These are phyloP conservation scores for Poeciliopsis paucimaculata DNA, from an alignment of 2,797 vertebrate species.

Conservation along the genomic window DNA sequence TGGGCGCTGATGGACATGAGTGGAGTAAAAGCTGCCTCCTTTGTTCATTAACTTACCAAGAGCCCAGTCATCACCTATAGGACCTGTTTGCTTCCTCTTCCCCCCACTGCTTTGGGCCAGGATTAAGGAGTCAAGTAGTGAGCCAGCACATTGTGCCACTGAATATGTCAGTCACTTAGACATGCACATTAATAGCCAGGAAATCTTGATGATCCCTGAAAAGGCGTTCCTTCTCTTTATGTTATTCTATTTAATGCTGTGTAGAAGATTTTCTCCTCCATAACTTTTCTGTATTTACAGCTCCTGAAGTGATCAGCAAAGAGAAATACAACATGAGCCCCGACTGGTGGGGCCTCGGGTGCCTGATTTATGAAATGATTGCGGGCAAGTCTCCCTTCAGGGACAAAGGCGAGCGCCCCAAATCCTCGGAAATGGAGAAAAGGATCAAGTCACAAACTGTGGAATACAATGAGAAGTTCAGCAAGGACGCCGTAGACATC, in stretches of 20 bases:
- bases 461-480: slow-evolving; percentile 75
- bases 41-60: too few species aligned
- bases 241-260: neutral
- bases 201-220: neutral
- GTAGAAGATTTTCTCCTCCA: neutral
- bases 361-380: slow-evolving; percentile 89
- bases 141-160: too few species aligned
- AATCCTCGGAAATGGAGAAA: slow-evolving; percentile 79
- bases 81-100: too few species aligned
- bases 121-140: too few species aligned
- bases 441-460: slow-evolving; percentile 71
- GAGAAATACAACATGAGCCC: slow-evolving; percentile 76
- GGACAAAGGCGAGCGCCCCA: slow-evolving; percentile 69
- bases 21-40: too few species aligned
- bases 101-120: too few species aligned
- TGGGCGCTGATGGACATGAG: too few species aligned
- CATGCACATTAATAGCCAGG: neutral
- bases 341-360: slow-evolving; percentile 91
- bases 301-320: slow-evolving; percentile 84
- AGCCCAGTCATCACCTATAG: too few species aligned
- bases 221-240: neutral
- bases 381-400: slow-evolving; percentile 79
- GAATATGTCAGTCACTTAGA: too few species aligned
- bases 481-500: slow-evolving; percentile 64
- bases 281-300: slow-evolving; percentile 54